Evolutionary conservation across 2,113 vertebrate genomes (phyloP), one percentile per base, ranked within the genome.

Genomic region (Serranochromis macrocephalus): DNA sequence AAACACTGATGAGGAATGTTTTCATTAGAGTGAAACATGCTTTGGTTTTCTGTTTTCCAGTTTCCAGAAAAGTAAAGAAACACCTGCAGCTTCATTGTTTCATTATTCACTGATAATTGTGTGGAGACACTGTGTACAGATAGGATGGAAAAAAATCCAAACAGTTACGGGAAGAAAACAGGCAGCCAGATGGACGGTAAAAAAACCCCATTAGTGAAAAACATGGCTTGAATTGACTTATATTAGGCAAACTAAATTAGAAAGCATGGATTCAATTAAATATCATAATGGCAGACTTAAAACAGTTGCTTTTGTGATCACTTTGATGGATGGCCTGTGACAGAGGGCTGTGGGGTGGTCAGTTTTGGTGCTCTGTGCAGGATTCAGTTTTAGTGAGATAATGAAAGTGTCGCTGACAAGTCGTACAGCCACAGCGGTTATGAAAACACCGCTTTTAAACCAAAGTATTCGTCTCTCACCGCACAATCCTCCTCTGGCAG

Each of bases 401-500:
- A 82, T 84, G 80, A 84, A 86, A 90, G 82, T 81, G 81, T 89
- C 82, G 10, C 45, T 91, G 92, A 91, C 93, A 92, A 78, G 84
- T 86, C 45, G 6, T 17, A 75, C 36, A 5, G 54, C 92, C 85
- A 9, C 83, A 79, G 51, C 3, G 10, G 68, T 85, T 83, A 81
- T 38, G 82, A 90, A 91, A 88, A 75, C 24, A 49, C 61, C 7
- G 55, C 71, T 90, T 88, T 80, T 68, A 92, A 93, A 90, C 91
- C 89, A 82, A 89, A 92, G 80, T 81, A 88, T 88, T 86, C 5
- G 14, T 61, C 63, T 51, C 63, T 83, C 88, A 81, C 91, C 89
- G 33, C 91, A 85, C 79, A 58, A 68, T 81, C 81, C 82, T 83
- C 82, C 90, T 71, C 90, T 90, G 91, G 90, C 91, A 88, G 90